Conservation (phyloP, 1,140 invertebrate genomes). For the Drosophila parvula region DNA sequence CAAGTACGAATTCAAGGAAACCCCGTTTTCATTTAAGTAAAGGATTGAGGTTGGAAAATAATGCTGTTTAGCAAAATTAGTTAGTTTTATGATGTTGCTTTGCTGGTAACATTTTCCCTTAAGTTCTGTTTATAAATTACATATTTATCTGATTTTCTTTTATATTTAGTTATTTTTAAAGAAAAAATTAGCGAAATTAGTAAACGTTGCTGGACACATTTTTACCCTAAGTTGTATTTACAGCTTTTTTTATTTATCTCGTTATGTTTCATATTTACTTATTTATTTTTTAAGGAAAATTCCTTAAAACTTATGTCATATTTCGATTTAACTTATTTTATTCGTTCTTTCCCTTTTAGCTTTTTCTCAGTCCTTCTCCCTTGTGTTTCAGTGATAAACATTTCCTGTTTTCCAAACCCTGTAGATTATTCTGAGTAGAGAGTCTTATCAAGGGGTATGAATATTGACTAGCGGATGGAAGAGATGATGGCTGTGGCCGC, state of each 20-base stretch:
- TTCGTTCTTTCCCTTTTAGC: neutral
- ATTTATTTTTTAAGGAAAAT: neutral
- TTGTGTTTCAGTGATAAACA: constrained; percentile 1
- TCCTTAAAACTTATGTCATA: neutral
- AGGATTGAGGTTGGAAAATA: too few species aligned
- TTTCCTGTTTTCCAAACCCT: constrained; percentile 20
- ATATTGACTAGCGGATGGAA: constrained; percentile 1
- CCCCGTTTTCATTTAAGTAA: neutral
- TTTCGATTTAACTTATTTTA: neutral
- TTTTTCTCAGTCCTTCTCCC: neutral
- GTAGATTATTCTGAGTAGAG: constrained; percentile 1
- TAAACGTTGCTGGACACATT: too few species aligned
- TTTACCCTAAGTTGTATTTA: too few species aligned
- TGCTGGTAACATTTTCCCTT: too few species aligned
- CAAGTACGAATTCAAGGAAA: neutral
- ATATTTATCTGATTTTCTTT: neutral
- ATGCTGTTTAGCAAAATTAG: too few species aligned
- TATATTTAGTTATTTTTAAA: neutral
- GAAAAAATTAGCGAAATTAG: neutral
- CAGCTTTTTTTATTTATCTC: neutral
- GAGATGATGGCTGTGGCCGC: neutral
- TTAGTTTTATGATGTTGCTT: neutral
- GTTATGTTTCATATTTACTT: too few species aligned
- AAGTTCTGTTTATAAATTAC: neutral
- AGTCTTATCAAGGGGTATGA: constrained; percentile 16